Base-by-base conservation (phyloP, 1,140 invertebrate genomes). In the Hyles euphorbiae region DNA sequence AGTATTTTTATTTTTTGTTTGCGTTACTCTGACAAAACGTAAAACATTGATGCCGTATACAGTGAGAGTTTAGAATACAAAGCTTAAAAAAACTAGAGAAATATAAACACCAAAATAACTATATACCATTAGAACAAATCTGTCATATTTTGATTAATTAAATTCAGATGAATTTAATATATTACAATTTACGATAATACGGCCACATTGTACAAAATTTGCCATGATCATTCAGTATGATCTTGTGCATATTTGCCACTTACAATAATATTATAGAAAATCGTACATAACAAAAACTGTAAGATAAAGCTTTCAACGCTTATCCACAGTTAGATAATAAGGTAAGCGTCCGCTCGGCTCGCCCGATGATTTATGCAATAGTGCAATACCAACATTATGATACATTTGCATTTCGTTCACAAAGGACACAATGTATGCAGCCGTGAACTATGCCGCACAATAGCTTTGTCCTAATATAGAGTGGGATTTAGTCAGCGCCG, bases 321-420 rank as follows among this genome's bases (percentile, higher is more conserved):
- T 62, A 68, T 72, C 63, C 61, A 58, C 57, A 67, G 60, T 52
- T 60, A 68, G 71, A 74, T 74, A 64, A 73, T 66, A 67, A 61
- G 53, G 40, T 56, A 60, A 58, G 61, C 61, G 59, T 68, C 70
- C 68, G 63, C 71, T 61, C 58, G 56, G 45, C 54, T 11, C 3
- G 12, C 49, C 11, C 49, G 34, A 62, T 74, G 71, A 74, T 74
- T 71, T 71, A 74, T 65, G 56, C 53, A 64, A 53, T 56, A 63
- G 56, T 65, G 57, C 53, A 64, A 53, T 61, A 63, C 54, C 64
- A 52, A 68, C 65, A 70, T 70, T 70, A 70, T 70, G 65, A 70
- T 70, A 60, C 63, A 68, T 74, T 71, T 71, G 62, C 65, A 70
- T 73, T 70, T 67, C 53, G 61, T 66, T 63, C 65, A 62, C 64